Evolutionary conservation across 2,113 vertebrate genomes (phyloP).

Genomic region (Oreochromis spilurus): DNA sequence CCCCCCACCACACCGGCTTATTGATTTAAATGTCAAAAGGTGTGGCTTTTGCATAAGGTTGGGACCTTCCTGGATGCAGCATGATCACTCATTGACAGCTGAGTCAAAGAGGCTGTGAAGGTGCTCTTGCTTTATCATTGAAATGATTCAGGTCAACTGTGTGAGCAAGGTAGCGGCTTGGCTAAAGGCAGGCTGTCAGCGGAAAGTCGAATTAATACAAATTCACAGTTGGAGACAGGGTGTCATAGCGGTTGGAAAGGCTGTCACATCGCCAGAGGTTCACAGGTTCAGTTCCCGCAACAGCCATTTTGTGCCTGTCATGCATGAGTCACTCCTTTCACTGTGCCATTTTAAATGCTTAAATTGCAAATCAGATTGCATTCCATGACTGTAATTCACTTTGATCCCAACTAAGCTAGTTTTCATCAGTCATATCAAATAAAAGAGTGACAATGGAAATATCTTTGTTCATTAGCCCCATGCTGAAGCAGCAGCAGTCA

Average conservation of each 20-base stretch:
- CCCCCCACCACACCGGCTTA: neutral
- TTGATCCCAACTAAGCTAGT: conserved; percentile 40
- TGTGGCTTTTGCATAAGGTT: conserved; percentile 44
- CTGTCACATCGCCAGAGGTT: conserved; percentile 16
- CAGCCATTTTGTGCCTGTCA: conserved; percentile 15
- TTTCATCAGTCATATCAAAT: conserved; percentile 44
- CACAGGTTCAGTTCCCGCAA: neutral
- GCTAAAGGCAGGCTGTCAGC: neutral
- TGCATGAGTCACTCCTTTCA: conserved; percentile 21
- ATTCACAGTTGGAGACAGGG: neutral
- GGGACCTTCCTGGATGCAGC: conserved; percentile 20
- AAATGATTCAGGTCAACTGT: conserved; percentile 31
- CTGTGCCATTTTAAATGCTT: neutral
- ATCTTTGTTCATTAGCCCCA: conserved; percentile 62
- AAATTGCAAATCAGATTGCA: conserved; percentile 28
- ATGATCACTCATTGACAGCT: conserved; percentile 48
- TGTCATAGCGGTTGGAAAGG: neutral
- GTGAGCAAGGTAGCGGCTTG: neutral
- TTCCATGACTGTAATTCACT: conserved; percentile 6
- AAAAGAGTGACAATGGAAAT: conserved; percentile 49
- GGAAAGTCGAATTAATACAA: neutral
- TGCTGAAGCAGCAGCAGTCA: conserved; percentile 57
- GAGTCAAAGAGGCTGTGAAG: conserved; percentile 26
- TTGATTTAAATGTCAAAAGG: conserved; percentile 74
- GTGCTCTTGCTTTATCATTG: conserved; percentile 55